Percentiles rank a stretch among this genome's conserved stretches.
phyloP scores from a whole-genome alignment of 2,113 vertebrate genomes.

The Rostratula benghalensis region DNA sequence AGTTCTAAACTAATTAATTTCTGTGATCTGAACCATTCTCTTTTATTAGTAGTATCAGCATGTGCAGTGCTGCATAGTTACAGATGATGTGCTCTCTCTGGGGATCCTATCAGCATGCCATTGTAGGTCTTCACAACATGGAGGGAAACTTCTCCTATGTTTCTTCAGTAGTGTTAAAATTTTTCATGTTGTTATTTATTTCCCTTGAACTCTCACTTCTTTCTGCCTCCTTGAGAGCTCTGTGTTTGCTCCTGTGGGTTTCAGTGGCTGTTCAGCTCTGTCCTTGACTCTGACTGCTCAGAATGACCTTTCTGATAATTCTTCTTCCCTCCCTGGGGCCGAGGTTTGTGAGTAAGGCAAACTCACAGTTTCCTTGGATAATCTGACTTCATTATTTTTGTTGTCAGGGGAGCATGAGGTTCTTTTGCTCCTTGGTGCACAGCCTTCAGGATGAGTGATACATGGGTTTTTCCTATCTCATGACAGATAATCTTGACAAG shows the following conservation, averaged over 20 bases:
- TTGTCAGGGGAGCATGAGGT: slow-evolving; percentile 65
- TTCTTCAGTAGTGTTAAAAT: slow-evolving; percentile 41
- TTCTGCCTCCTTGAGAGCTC: slow-evolving; percentile 43
- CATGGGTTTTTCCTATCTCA: slow-evolving; percentile 55
- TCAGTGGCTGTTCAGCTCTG: slow-evolving; percentile 61
- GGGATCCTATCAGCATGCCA: slow-evolving; percentile 64
- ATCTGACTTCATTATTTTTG: slow-evolving; percentile 78
- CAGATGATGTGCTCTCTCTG: slow-evolving; percentile 67
- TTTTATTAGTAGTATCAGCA: slow-evolving; percentile 74
- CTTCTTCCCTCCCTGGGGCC: slow-evolving; percentile 64
- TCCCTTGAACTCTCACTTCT: slow-evolving; percentile 48
- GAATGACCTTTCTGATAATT: slow-evolving; percentile 78
- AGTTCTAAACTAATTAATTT: slow-evolving; percentile 76
- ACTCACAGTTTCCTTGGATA: slow-evolving; percentile 72
- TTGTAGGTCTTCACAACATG: slow-evolving; percentile 59
- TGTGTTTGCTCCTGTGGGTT: slow-evolving; percentile 60
- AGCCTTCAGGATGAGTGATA: slow-evolving; percentile 75
- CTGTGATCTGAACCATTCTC: slow-evolving; percentile 74
- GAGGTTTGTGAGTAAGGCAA: slow-evolving; percentile 73
- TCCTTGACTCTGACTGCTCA: slow-evolving; percentile 73
- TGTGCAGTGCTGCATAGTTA: slow-evolving; percentile 59
- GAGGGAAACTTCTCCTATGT: slow-evolving; percentile 18
- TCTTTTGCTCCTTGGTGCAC: slow-evolving; percentile 67
- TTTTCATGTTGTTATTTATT: slow-evolving; percentile 72
- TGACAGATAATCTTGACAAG: slow-evolving; percentile 69